Evolutionary conservation across 2,797 vertebrate genomes (phyloP), one percentile per base, ranked within the genome.

Genomic region (Urocyon cinereoargenteus): DNA sequence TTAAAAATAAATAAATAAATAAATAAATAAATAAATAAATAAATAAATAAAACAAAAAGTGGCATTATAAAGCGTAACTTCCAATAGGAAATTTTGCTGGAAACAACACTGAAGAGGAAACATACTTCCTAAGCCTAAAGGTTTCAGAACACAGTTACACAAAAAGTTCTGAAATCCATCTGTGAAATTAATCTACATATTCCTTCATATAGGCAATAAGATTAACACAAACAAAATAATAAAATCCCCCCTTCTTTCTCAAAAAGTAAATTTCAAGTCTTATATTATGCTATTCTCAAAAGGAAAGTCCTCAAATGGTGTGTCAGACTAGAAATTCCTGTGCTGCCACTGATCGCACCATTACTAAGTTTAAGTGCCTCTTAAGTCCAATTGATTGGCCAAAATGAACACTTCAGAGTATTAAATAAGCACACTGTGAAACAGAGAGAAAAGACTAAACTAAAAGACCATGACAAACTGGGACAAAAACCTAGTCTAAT

Each of bases 11-110:
- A n/a, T n/a, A n/a, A n/a, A n/a, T n/a, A n/a, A n/a, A n/a, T n/a
- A n/a, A n/a, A n/a, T n/a, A n/a, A n/a, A n/a, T n/a, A n/a, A n/a
- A n/a, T n/a, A n/a, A n/a, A n/a, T n/a, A n/a, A n/a, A n/a, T n/a
- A n/a, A n/a, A n/a, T n/a, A n/a, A n/a, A n/a, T n/a, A n/a, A n/a
- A n/a, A n/a, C n/a, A n/a, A n/a, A n/a, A n/a, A n/a, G n/a, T n/a
- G n/a, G n/a, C n/a, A n/a, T n/a, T n/a, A n/a, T n/a, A 91, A 93
- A 79, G 13, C 10, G 64, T 85, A 88, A 57, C n/a, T 94, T 87
- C 66, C 79, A 89, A n/a, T 36, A 70, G 49, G 49, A 68, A 40
- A 15, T 70, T 87, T 83, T 62, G 57, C 40, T 61, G 49, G 64
- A 97, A 49, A 79, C 59, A 82, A 68, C 5, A 89, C 0, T 66